A percentile compares a stretch with the other conserved stretches of the same genome.
These are phyloP conservation scores for Ictalurus punctatus DNA, from an alignment of 2,113 vertebrate species.

Conservation along the genomic window DNA sequence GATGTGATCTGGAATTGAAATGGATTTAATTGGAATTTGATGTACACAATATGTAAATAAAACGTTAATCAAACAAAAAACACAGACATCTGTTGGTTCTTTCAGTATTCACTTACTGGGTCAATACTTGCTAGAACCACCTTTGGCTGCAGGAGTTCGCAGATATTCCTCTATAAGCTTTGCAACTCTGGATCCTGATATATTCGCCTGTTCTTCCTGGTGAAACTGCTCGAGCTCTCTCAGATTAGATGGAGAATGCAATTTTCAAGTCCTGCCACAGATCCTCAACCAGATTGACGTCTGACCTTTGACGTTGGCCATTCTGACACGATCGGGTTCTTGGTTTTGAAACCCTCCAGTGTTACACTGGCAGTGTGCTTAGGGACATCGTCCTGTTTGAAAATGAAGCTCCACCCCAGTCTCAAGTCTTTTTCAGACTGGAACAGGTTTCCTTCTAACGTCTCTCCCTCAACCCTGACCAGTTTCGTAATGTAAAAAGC, in stretches of 20 bases:
- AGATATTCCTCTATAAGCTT: background rate
- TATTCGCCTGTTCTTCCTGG: background rate
- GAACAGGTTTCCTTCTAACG: background rate
- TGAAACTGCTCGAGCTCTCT: background rate
- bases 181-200: background rate
- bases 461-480: background rate
- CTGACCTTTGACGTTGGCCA: background rate
- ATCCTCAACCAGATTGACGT: no score
- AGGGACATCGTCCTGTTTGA: background rate
- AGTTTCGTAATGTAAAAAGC: background rate
- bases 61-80: background rate
- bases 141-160: background rate
- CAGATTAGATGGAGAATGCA: background rate
- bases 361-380: background rate
- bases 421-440: background rate
- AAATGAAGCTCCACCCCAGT: background rate
- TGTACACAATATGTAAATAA: background rate
- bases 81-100: background rate
- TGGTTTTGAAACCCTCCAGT: background rate
- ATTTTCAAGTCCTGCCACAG: background rate
- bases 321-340: background rate
- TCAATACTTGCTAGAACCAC: background rate
- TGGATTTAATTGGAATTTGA: background rate
- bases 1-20: background rate
- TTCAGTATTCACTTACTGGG: background rate